Evolutionary conservation across 2,888 invertebrate genomes (phyloP).

Genomic region (Subacronicta megacephala): DNA sequence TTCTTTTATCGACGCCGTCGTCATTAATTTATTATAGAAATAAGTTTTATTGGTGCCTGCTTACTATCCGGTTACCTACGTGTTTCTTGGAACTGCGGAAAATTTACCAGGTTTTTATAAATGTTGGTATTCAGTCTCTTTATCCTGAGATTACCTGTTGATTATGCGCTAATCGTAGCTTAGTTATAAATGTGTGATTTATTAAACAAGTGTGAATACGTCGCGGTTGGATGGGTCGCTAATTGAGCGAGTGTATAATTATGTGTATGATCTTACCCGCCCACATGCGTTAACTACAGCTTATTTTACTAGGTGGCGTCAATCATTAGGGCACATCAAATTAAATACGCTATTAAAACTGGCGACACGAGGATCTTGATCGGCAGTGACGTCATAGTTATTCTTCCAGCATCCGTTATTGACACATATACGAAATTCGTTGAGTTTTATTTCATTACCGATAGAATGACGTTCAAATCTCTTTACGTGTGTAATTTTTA

Average conservation of each 20-base stretch:
- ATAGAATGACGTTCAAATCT: no score
- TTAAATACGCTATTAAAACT: conserved; percentile 42
- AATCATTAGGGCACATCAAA: conserved; percentile 43
- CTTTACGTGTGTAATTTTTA: no score
- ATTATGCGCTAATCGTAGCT: conserved; percentile 10
- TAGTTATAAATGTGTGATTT: conserved; percentile 31
- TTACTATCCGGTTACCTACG: conserved; percentile 33
- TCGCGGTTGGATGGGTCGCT: conserved; percentile 31
- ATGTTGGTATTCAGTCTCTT: conserved; percentile 13
- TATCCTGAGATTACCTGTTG: conserved; percentile 9
- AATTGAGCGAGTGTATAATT: conserved; percentile 50
- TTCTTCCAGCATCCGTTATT: conserved; percentile 5
- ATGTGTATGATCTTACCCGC: conserved; percentile 38
- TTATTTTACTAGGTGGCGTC: conserved; percentile 43
- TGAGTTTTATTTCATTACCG: conserved; percentile 3
- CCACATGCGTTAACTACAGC: conserved; percentile 32
- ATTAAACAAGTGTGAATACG: conserved; percentile 33
- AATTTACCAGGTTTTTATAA: conserved; percentile 19
- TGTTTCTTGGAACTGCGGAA: conserved; percentile 27
- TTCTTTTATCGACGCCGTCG: conserved; percentile 54
- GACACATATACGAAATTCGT: conserved; percentile 1
- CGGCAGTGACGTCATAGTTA: conserved; percentile 29
- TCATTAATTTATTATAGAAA: conserved; percentile 45
- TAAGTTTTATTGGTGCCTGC: conserved; percentile 29
- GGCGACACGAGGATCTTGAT: conserved; percentile 4